phyloP scores from a whole-genome alignment of 2,113 vertebrate species.

The Benthochromis sp. region DNA sequence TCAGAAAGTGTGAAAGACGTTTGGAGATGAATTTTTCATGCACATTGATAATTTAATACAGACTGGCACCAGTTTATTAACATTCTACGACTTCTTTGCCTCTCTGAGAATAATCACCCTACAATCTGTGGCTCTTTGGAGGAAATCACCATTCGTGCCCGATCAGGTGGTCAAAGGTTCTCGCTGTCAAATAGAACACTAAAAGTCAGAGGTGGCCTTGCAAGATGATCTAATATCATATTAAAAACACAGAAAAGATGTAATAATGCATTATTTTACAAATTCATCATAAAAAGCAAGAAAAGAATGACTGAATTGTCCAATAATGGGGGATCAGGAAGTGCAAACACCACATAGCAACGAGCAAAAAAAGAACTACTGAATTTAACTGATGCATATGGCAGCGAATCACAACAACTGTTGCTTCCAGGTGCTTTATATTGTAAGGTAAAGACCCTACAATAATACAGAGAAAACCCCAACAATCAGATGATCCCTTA shows the following conservation, averaged over 20 bases:
- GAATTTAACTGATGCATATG: neutral
- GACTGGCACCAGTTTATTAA: constrained; percentile 68
- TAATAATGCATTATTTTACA: neutral
- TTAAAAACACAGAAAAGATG: neutral
- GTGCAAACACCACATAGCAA: neutral
- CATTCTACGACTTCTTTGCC: constrained; percentile 56
- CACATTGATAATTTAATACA: constrained; percentile 73
- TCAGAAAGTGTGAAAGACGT: constrained; percentile 68
- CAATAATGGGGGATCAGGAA: accelerated
- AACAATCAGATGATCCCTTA: neutral
- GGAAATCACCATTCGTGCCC: neutral
- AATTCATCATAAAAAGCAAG: neutral
- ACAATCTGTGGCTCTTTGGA: constrained; percentile 42
- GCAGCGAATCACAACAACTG: neutral
- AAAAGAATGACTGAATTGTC: neutral
- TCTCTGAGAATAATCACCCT: constrained; percentile 62
- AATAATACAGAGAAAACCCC: neutral
- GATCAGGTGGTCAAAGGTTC: constrained; percentile 41
- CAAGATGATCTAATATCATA: neutral
- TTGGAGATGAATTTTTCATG: constrained; percentile 71
- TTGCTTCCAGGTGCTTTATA: neutral
- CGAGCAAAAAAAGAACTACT: neutral
- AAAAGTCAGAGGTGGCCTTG: neutral
- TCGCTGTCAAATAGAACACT: neutral
- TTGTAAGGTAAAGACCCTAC: neutral